Percentiles rank a stretch among this genome's conserved stretches.
Conservation (phyloP, 2,797 vertebrate genomes). For the Erpetoichthys calabaricus region DNA sequence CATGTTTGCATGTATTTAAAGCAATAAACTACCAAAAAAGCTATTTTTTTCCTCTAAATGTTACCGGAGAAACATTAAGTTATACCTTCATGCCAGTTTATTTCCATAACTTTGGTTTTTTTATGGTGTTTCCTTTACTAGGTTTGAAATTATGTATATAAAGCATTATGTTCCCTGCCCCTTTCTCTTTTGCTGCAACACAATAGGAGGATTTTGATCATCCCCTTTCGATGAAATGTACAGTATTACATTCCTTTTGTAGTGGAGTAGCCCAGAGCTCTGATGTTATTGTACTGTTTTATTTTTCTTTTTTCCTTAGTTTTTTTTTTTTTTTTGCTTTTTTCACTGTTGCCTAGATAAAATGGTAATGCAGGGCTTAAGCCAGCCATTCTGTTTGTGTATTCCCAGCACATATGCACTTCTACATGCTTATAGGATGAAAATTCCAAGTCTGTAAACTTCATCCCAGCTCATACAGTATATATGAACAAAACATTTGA, state of each 20-base stretch:
- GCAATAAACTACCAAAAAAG: constrained; percentile 48
- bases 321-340: not conserved
- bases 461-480: not conserved
- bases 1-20: constrained; percentile 47
- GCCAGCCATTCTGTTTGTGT: not conserved
- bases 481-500: not conserved
- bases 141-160: constrained; percentile 10
- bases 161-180: constrained; percentile 1
- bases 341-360: constrained; percentile 3
- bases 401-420: not conserved
- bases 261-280: constrained; percentile 27
- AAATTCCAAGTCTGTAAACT: constrained; percentile 3
- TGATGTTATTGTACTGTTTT: constrained; percentile 3
- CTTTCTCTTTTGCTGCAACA: constrained; percentile 13
- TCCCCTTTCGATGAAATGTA: constrained; percentile 35
- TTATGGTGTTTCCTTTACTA: constrained; percentile 22
- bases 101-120: constrained; percentile 46
- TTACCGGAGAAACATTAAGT: constrained; percentile 35
- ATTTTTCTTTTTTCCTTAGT: constrained; percentile 11
- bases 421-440: constrained; percentile 3
- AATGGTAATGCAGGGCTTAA: constrained; percentile 1
- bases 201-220: constrained; percentile 26
- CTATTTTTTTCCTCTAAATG: constrained; percentile 38
- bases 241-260: constrained; percentile 39
- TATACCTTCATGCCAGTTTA: constrained; percentile 32